These are phyloP conservation scores for Agriopis marginaria DNA, from an alignment of 2,888 invertebrate genomes.

Conservation along the genomic window DNA sequence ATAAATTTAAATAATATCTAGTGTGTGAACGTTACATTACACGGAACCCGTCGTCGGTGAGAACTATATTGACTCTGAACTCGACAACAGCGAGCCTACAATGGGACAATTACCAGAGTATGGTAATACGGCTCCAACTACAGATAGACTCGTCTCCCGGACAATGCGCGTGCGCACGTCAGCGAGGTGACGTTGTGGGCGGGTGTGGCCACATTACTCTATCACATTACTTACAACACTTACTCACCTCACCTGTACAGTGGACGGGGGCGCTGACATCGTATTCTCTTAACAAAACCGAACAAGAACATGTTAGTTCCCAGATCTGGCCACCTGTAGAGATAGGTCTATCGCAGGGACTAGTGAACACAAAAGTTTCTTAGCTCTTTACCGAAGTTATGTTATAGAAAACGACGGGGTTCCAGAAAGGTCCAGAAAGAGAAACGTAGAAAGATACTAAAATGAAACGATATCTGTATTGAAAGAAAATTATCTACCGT, in stretches of 20 bases:
- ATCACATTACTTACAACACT: not conserved
- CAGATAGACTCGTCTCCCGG: slow-evolving; percentile 8
- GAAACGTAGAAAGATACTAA: not conserved
- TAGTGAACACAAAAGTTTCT: not conserved
- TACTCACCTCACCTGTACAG: not conserved
- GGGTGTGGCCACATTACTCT: not conserved
- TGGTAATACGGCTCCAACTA: slow-evolving; percentile 22
- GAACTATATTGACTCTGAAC: not conserved
- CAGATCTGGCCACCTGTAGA: not conserved
- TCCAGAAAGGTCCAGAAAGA: not conserved
- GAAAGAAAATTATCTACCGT: not conserved
- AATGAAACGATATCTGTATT: not conserved
- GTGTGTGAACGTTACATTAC: not conserved
- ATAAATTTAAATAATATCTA: not conserved
- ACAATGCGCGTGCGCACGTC: slow-evolving; percentile 26
- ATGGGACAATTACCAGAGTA: slow-evolving; percentile 26
- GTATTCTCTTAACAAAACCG: not conserved
- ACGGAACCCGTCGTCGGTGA: not conserved
- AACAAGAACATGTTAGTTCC: not conserved
- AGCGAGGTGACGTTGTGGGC: not conserved
- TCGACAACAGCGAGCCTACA: not conserved
- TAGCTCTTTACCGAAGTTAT: not conserved
- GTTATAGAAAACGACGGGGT: not conserved
- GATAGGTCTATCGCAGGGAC: not conserved
- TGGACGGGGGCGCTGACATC: not conserved